phyloP scores from a whole-genome alignment of 2,888 invertebrate species.

The Colletes collaris region DNA sequence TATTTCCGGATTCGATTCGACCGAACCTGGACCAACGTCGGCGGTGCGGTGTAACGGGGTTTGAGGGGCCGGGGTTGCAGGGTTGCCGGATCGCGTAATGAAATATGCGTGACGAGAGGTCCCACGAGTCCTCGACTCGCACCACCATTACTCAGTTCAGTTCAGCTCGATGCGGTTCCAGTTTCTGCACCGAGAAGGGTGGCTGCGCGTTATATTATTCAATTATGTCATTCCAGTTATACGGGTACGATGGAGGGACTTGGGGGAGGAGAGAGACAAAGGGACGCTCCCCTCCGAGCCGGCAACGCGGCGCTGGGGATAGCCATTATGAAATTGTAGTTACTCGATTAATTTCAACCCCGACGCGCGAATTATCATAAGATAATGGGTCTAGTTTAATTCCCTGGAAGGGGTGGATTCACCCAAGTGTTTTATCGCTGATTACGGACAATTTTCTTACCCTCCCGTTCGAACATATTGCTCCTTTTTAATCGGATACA shows the following conservation, averaged over 20 bases:
- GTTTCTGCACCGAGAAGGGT: conserved; percentile 69
- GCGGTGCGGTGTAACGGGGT: conserved; percentile 3
- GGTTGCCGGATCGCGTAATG: conserved; percentile 79
- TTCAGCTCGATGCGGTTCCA: conserved; percentile 69
- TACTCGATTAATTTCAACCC: conserved; percentile 81
- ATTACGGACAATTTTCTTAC: conserved; percentile 50
- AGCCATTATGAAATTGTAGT: conserved; percentile 80
- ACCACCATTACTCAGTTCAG: conserved; percentile 76
- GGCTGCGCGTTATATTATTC: conserved; percentile 81
- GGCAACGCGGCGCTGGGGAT: conserved; percentile 40
- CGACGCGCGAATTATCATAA: conserved; percentile 81
- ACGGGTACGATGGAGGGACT: conserved; percentile 63
- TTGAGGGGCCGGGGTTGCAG: conserved; percentile 60
- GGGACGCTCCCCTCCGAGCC: conserved; percentile 48
- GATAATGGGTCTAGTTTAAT: conserved; percentile 74
- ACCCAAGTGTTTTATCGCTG: conserved; percentile 70
- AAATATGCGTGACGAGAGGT: conserved; percentile 82
- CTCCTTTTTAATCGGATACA: conserved; percentile 38
- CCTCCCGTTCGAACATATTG: conserved; percentile 13
- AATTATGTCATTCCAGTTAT: conserved; percentile 82
- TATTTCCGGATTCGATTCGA: conserved; percentile 66
- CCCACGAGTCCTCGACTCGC: conserved; percentile 78
- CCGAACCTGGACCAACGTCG: conserved; percentile 33
- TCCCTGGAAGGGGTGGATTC: conserved; percentile 45
- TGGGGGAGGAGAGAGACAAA: conserved; percentile 38